Evolutionary conservation across 2,888 invertebrate species (phyloP), one percentile per base, ranked within the genome.

Genomic region (Junonia oenone): DNA sequence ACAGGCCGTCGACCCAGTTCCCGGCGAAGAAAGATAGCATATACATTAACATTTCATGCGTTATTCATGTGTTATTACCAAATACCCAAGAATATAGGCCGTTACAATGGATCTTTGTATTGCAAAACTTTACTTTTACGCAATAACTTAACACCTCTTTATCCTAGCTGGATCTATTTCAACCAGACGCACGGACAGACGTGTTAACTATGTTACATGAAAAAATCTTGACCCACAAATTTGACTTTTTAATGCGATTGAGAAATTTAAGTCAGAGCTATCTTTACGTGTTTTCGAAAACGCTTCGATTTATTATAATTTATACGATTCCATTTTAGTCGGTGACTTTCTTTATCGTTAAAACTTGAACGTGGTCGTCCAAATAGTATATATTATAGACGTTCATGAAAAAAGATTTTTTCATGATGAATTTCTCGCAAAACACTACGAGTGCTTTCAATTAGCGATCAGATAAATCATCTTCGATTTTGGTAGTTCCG

Each of bases 1-100:
- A 52, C 51, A 55, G 68, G 67, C 66, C 73, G 66, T 64, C 63
- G 70, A 70, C 69, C 72, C 64, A 66, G 60, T 66, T 71, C 67
- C 51, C 66, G 65, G 64, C 68, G 67, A 73, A 72, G 73, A 72
- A 75, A 71, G 67, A 69, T 71, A 73, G 66, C 72, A 73, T 73
- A 75, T 68, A 71, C 65, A 76, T 79, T 77, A 79, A 65, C 74
- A 76, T 79, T 73, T 69, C 68, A 79, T 79, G 79, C 70, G 70
- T 78, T 76, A 78, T 78, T 79, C 78, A 78, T 78, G 63, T 40
- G 38, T 19, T 62, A 68, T 71, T 69, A 72, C 69, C 69, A 71
- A 74, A 76, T 70, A 76, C 67, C 60, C 63, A 60, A 58, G 63
- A 65, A 68, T 65, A 63, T 65, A 62, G 63, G 61, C 47, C 65